Base-by-base conservation (phyloP, 1,140 invertebrate genomes). In the Tetragonula clypearis region DNA sequence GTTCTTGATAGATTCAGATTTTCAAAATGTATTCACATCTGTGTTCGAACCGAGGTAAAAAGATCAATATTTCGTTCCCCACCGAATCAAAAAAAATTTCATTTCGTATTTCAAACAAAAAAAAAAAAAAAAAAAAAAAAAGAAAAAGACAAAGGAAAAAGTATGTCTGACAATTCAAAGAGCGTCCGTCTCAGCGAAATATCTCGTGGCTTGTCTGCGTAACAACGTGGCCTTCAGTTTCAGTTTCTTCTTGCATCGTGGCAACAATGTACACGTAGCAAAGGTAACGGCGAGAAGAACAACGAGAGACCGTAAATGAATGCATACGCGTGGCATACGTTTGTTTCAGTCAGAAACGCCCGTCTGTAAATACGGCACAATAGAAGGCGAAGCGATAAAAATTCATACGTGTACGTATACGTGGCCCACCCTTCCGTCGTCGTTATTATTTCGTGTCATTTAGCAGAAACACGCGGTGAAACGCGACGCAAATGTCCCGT, bases 401-500 rank as follows among this genome's bases (percentile, higher is more conserved):
- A 84, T 84, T 84, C 82, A 84, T 84, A 84, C 56, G 66, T 71
- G 41, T 8, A 8, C 41, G 41, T 49, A 49, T 49, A 53, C 62
- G 55, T 41, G 76, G 76, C 58, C 56, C 76, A 62, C 66, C 76
- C 56, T 79, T 65, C 82, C 82, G 82, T 71, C 65, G 35, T 56
- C 75, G 41, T 84, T 84, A 84, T 84, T 84, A 84, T 84, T 84
- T 84, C 82, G 56, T 72, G 82, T 72, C 82, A 84, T 84, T 84
- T 84, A 71, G 68, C 76, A 60, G 76, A 55, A 79, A 72, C 82
- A 79, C 55, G 55, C 76, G 76, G 76, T 58, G 74, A 8, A 69
- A 78, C 74, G 82, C 53, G 65, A 53, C 75, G 41, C 82, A 60
- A 84, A 79, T 60, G 76, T 69, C 66, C 66, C 82, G 65, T 23